Base-by-base conservation (phyloP, 1,140 invertebrate species). In the Tetramorium simillimum region DNA sequence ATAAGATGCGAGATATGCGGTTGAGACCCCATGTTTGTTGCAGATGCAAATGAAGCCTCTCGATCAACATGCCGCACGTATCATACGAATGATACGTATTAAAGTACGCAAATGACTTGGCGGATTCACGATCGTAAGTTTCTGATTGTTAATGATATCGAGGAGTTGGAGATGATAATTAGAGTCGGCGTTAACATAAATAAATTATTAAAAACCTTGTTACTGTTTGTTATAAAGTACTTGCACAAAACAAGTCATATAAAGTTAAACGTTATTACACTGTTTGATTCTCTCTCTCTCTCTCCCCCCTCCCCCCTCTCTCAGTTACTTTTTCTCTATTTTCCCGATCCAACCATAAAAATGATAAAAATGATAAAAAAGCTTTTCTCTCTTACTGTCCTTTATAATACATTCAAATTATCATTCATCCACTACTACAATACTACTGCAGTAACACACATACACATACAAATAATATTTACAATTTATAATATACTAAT, bases 1-100 rank as follows among this genome's bases (percentile, higher is more conserved):
- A 87, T 87, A 69, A 89, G 78, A 89, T 58, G 75, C 40, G 46
- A 49, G 24, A 88, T 53, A 67, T 28, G 60, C 58, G 37, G 37
- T 18, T 78, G 43, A 3, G 24, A 5, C 40, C 28, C 28, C 65
- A 81, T 81, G 76, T 70, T 56, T 70, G 78, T 69, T 56, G 65
- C 49, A 60, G 37, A 81, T 81, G 65, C 78, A 81, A 81, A 81
- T 70, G 33, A 70, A 81, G 33, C n/a, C 21, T 70, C n/a, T 67
- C 37, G 62, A 49, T 80, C 77, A 69, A 81, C 21, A 80, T 69
- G 21, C 14, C 28, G 2, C 40, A 69, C 7, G 28, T 67, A 65
- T 67, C 62, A 37, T 67, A 69, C 33, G 7, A 56, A 56, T 69
- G 37, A 53, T 40, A 40, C 18, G 37, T 21, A 70, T 81, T 70